Evolutionary conservation across 2,113 vertebrate species (phyloP), one percentile per base, ranked within the genome.

Genomic region (Scophthalmus maximus): DNA sequence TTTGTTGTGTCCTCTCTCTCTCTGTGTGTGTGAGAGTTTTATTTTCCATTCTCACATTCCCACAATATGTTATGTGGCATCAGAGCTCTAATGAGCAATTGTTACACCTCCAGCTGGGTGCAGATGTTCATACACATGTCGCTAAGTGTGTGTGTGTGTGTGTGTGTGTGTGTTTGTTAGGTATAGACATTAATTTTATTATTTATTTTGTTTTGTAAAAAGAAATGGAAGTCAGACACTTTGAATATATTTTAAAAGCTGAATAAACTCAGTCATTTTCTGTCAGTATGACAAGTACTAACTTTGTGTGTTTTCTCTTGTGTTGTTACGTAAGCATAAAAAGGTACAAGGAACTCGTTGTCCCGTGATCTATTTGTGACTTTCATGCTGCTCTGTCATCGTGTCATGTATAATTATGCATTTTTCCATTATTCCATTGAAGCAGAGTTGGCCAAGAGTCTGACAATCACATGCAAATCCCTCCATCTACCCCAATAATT

Each of bases 91-190:
- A 66, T 79, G 27, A 81, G 80, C 22, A 51, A 73, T 52, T 79
- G 72, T 83, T 81, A 62, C 73, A 84, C 57, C 56, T 72, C 66
- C 68, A 73, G 51, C 50, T 67, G 71, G 17, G 71, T 57, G 63
- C 74, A 78, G 71, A 70, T 57, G 78, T 68, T 80, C 73, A 40
- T 26, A 51, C 64, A 52, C 75, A 52, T 69, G 67, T 62, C 34
- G 0, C 0, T 2, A 0, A 42, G 38, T 20, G 6, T 55, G 56
- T 36, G 53, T 70, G 25, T 63, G 51, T 49, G 20, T 73, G 56
- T 67, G 44, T 60, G 32, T 62, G 40, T 69, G 64, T 69, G 66
- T 36, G 44, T 52, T 47, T 56, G 66, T 57, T n/a, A n/a, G n/a
- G 69, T 36, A 22, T 47, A 10, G n/a, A n/a, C n/a, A n/a, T n/a